Conservation (phyloP, 2,888 invertebrate genomes). For the Erebia palarica region DNA sequence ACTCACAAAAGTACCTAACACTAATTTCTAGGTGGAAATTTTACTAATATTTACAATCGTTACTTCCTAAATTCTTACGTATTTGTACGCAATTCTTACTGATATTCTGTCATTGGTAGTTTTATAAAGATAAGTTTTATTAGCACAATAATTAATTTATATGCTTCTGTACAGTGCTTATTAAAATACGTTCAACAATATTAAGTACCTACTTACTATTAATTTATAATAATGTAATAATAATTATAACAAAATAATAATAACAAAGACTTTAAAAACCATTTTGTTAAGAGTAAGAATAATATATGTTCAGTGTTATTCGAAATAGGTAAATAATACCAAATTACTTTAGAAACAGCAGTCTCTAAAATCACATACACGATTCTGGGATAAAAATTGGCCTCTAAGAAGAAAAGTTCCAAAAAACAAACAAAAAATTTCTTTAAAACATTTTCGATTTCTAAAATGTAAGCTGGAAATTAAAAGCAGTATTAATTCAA, state of each 20-base stretch:
- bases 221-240: too few relatives aligned
- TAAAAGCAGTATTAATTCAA: too few relatives aligned
- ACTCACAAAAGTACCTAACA: too few relatives aligned
- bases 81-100: neutral
- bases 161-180: neutral
- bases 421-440: too few relatives aligned
- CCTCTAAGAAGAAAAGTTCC: too few relatives aligned
- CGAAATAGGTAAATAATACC: neutral
- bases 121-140: neutral
- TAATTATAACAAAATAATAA: too few relatives aligned
- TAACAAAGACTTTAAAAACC: too few relatives aligned
- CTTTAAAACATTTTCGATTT: too few relatives aligned
- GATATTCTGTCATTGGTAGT: neutral
- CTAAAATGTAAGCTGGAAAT: too few relatives aligned
- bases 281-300: too few relatives aligned
- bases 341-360: conserved; percentile 25
- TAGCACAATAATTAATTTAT: neutral
- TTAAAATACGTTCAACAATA: neutral
- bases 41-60: neutral
- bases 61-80: neutral
- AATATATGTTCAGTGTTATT: neutral
- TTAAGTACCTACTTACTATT: too few relatives aligned
- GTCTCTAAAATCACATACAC: conserved; percentile 25
- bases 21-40: neutral
- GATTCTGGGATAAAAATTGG: neutral